Conservation (phyloP, 2,797 vertebrate genomes). For the Miichthys miiuy region DNA sequence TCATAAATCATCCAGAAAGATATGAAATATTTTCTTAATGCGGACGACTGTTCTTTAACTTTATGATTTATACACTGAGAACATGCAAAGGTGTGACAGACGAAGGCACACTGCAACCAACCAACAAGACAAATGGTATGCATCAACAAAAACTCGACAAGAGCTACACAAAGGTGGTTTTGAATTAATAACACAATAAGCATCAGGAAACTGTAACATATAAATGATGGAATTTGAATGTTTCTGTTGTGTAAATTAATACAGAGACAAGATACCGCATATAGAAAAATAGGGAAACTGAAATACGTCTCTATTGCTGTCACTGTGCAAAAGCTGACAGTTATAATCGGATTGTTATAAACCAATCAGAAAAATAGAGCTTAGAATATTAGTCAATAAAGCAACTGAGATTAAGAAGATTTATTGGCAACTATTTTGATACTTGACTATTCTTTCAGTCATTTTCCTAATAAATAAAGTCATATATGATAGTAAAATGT, state of each 20-base stretch:
- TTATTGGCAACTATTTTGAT: not conserved
- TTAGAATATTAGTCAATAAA: not conserved
- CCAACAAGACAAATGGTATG: not conserved
- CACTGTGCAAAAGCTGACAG: too few relatives aligned
- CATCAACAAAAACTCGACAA: not conserved
- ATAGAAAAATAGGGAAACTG: not conserved
- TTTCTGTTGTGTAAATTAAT: not conserved
- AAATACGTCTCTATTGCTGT: not conserved
- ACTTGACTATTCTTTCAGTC: not conserved
- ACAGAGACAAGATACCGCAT: not conserved
- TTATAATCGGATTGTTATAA: too few relatives aligned
- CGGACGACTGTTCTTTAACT: not conserved
- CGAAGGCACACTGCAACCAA: not conserved
- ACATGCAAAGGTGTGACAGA: not conserved
- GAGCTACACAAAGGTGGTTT: not conserved
- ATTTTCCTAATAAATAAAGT: not conserved
- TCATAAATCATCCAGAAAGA: slow-evolving; percentile 26
- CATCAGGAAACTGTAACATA: not conserved
- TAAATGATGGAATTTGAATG: not conserved
- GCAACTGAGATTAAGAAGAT: not conserved
- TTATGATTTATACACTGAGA: not conserved
- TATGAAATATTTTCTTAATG: not conserved
- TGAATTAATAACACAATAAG: not conserved
- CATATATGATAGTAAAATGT: too few relatives aligned
- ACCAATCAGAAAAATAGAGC: too few relatives aligned